A percentile compares a stretch with the other conserved stretches of the same genome.
Conservation (phyloP, 2,888 invertebrate species). For the Pogonocherus hispidulus region DNA sequence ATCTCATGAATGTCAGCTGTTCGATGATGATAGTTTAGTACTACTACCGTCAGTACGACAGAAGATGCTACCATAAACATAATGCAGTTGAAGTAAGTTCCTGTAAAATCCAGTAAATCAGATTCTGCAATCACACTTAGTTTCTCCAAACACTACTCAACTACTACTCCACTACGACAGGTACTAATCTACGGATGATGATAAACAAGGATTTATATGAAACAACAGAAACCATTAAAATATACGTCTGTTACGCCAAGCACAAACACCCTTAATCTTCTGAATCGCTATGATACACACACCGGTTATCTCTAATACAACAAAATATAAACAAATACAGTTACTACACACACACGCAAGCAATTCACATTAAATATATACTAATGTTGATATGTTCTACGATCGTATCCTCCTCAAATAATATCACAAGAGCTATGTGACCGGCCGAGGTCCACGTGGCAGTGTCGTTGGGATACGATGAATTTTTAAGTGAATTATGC, state of each 20-base stretch:
- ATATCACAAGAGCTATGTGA: constrained; percentile 60
- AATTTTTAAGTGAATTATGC: constrained; percentile 11
- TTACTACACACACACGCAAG: constrained; percentile 58
- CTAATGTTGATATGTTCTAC: constrained; percentile 61
- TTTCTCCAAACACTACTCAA: constrained; percentile 41
- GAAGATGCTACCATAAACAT: constrained; percentile 99
- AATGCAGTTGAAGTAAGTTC: constrained; percentile 99
- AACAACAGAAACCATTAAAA: constrained; percentile 52
- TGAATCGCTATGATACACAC: constrained; percentile 59
- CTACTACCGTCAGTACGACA: constrained; percentile 96
- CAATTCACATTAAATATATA: constrained; percentile 58
- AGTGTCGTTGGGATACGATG: constrained; percentile 37
- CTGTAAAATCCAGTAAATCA: constrained; percentile 67
- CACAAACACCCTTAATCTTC: constrained; percentile 62
- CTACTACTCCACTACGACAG: constrained; percentile 34
- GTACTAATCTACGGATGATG: constrained; percentile 46
- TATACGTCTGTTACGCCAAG: constrained; percentile 64
- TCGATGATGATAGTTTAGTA: constrained; percentile 97
- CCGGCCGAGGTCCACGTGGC: constrained; percentile 63
- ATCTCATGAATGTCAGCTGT: constrained; percentile 97
- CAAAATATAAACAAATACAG: constrained; percentile 49
- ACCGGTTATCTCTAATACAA: constrained; percentile 23
- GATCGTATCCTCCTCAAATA: constrained; percentile 69
- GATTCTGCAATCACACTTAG: constrained; percentile 23
- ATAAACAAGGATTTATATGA: constrained; percentile 40